phyloP scores from a whole-genome alignment of 2,113 vertebrate genomes.

The Ceratotherium simum region DNA sequence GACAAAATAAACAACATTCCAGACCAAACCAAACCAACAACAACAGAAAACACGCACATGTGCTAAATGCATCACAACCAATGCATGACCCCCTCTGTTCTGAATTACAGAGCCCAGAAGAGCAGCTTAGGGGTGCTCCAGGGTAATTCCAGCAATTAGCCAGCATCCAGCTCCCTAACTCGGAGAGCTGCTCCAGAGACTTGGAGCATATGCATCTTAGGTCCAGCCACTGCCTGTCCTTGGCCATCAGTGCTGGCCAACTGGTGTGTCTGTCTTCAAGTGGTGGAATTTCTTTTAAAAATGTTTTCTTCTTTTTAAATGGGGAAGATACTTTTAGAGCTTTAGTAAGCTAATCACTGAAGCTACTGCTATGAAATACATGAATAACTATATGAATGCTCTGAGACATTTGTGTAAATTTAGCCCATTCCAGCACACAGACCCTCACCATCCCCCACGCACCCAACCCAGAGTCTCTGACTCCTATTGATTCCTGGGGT shows the following conservation, averaged over 20 bases:
- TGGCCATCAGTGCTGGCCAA: background rate
- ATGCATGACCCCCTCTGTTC: background rate
- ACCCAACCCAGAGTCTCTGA: background rate
- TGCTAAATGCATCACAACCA: background rate
- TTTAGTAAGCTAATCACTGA: background rate
- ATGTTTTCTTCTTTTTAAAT: background rate
- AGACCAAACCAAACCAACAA: background rate
- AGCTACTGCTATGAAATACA: background rate
- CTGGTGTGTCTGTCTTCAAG: background rate
- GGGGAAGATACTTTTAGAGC: background rate
- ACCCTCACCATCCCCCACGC: accelerated
- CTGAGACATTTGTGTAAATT: background rate
- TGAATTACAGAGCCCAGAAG: background rate
- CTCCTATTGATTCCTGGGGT: background rate
- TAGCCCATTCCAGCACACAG: background rate
- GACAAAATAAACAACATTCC: background rate
- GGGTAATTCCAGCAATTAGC: background rate
- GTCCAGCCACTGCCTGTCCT: background rate
- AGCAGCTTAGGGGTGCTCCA: background rate
- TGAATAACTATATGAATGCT: background rate
- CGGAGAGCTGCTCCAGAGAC: background rate
- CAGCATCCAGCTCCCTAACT: background rate
- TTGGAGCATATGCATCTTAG: accelerated
- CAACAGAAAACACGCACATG: background rate
- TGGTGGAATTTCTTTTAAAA: background rate